These are phyloP conservation scores for human (Homo sapiens) DNA, from an alignment of 2,113 vertebrate species.

Conservation along the genomic window DNA sequence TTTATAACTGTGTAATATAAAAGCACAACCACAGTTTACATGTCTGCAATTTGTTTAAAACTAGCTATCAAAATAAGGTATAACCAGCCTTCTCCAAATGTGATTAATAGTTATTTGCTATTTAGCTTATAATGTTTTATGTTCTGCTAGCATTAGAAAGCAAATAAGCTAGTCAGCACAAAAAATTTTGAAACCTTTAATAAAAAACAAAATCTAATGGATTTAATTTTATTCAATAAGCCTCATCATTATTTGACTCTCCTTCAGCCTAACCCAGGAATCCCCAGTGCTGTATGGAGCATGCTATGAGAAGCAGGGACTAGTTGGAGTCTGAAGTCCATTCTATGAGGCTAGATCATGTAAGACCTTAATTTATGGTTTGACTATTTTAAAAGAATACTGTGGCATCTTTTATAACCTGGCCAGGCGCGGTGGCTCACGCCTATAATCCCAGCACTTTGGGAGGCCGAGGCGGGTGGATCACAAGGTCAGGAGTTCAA, in stretches of 20 bases:
- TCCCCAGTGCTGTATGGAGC: neutral
- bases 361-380: neutral
- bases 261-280: neutral
- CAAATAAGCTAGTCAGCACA: neutral
- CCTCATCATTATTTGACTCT: neutral
- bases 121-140: neutral
- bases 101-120: neutral
- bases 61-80: neutral
- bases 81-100: neutral
- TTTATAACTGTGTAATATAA: neutral
- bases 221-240: neutral
- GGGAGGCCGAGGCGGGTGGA: accelerated
- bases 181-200: neutral
- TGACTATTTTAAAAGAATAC: neutral
- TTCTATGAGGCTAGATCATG: neutral
- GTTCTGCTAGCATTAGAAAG: neutral
- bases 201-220: neutral
- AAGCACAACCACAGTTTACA: neutral
- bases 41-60: neutral
- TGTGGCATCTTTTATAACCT: too few relatives aligned
- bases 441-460: too few relatives aligned
- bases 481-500: too few relatives aligned
- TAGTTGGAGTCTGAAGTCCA: neutral
- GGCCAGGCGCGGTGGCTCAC: accelerated
- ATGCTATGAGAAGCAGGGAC: neutral